These are phyloP conservation scores for Heliconius sara DNA, from an alignment of 2,888 invertebrate genomes.

Conservation along the genomic window DNA sequence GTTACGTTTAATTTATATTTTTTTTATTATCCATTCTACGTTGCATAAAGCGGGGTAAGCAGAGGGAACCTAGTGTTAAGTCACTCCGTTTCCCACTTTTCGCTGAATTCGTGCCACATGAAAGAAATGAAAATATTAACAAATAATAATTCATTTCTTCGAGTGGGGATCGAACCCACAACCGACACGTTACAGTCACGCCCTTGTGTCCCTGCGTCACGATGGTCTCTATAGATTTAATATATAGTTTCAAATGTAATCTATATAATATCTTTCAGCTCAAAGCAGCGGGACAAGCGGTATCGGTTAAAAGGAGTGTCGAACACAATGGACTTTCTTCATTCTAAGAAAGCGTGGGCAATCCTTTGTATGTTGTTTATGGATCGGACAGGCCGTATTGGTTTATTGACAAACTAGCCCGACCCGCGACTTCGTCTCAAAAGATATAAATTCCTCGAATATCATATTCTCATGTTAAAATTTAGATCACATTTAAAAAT, in stretches of 20 bases:
- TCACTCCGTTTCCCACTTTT: no score
- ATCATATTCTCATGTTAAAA: background rate
- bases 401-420: conserved; percentile 26
- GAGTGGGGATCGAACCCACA: no score
- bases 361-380: conserved; percentile 70
- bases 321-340: conserved; percentile 64
- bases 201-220: no score
- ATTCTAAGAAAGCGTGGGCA: conserved; percentile 62
- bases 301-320: conserved; percentile 64
- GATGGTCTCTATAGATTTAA: background rate
- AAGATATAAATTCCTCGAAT: background rate
- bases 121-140: no score
- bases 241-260: conserved; percentile 8
- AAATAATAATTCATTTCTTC: no score
- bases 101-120: no score
- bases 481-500: background rate
- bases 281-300: conserved; percentile 34
- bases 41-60: no score
- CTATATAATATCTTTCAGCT: conserved; percentile 14
- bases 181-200: no score
- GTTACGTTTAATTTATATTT: no score
- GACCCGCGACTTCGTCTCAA: background rate
- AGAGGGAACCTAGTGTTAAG: no score
- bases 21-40: background rate
- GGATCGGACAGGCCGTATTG: conserved; percentile 53